A percentile compares a stretch with the other conserved stretches of the same genome.
These are phyloP conservation scores for Drosophila phalerata DNA, from an alignment of 2,888 invertebrate species.

Conservation along the genomic window DNA sequence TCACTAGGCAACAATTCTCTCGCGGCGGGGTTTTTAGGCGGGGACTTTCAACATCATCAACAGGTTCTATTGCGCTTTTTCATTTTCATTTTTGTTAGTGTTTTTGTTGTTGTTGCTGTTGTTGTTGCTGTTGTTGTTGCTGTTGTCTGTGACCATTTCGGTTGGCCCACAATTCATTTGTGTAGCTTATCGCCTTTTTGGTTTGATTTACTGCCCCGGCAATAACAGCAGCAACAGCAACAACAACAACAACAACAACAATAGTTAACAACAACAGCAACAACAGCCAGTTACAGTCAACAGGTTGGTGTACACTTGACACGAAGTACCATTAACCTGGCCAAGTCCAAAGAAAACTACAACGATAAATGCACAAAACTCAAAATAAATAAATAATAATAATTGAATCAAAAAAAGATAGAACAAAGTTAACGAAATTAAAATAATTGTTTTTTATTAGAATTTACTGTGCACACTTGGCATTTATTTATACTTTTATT, in stretches of 20 bases:
- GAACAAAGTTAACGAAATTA: not conserved
- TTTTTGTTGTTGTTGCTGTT: constrained; percentile 11
- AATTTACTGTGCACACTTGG: constrained; percentile 48
- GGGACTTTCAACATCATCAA: constrained; percentile 46
- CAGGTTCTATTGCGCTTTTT: constrained; percentile 61
- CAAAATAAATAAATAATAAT: constrained; percentile 1
- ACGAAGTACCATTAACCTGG: constrained; percentile 27
- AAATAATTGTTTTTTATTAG: constrained; percentile 59
- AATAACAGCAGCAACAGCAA: constrained; percentile 28
- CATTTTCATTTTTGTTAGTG: constrained; percentile 4
- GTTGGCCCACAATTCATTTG: constrained; percentile 70
- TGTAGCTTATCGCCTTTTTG: constrained; percentile 78
- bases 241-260: constrained; percentile 26
- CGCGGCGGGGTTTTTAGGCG: constrained; percentile 13
- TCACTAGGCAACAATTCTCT: constrained; percentile 29
- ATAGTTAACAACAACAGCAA: constrained; percentile 14
- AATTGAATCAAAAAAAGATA: not conserved
- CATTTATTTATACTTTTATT: constrained; percentile 11
- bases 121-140: constrained; percentile 12
- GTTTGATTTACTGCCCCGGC: constrained; percentile 73
- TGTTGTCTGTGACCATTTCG: constrained; percentile 56
- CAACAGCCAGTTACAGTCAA: constrained; percentile 60
- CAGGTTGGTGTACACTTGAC: constrained; percentile 66
- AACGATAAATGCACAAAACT: not conserved
- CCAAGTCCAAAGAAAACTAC: constrained; percentile 15